Base-by-base conservation (phyloP, 2,797 vertebrate genomes). In the Echeneis naucrates region DNA sequence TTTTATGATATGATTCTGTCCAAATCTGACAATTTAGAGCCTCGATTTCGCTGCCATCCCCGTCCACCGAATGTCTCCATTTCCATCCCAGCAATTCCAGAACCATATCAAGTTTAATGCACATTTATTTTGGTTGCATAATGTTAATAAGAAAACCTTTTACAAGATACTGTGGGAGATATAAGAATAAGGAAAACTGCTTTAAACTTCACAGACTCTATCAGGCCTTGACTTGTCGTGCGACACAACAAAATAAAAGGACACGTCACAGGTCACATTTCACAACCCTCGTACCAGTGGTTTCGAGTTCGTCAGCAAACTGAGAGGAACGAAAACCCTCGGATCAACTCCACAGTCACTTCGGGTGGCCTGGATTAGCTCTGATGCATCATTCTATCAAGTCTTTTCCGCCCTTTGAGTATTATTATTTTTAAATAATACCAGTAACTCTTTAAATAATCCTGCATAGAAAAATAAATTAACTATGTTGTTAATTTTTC, bases 101-200 rank as follows among this genome's bases (percentile, higher is more conserved):
- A 95, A 94, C 86, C 90, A 87, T 89, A 89, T 92, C 86, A 89
- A 86, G 83, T 89, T 92, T 92, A 95, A 95, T 94, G 94, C 94
- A 95, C 94, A 94, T 94, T 94, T 95, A 94, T 95, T 95, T 95
- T 95, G 94, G 94, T 95, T 95, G 94, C 94, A 94, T 95, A 95
- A 94, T 92, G 88, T 93, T 93, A 89, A 93, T 91, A 91, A 92
- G 86, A 94, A 93, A 94, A 92, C 82, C 75, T 87, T 93, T 90
- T 87, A 95, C 93, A 95, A 93, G 90, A 94, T 94, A 93, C 82
- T 85, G 91, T 88, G 90, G 91, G 92, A 91, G 83, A 90, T 93
- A 93, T 88, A 93, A 87, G 92, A 93, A 89, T 91, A 91, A 92
- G 87, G 85, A 91, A 93, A 93, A 92, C 82, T 55, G 87, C 80